A percentile compares a stretch with the other conserved stretches of the same genome.
These are phyloP conservation scores for Apantesis nais DNA, from an alignment of 2,888 invertebrate genomes.

Conservation along the genomic window DNA sequence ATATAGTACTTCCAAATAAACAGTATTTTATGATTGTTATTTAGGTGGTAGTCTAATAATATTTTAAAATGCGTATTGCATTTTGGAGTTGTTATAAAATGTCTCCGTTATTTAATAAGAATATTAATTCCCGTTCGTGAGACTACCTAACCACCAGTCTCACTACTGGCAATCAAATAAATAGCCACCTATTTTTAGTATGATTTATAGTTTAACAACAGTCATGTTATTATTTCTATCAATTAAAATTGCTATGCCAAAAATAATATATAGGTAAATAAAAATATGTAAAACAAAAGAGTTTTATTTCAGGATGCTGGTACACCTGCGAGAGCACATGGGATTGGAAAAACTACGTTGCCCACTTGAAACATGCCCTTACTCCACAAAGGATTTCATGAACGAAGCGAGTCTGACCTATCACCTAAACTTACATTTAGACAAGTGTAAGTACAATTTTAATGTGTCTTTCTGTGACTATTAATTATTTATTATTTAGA, in stretches of 20 bases:
- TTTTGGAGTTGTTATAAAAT: too few species aligned
- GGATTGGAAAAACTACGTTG: constrained; percentile 60
- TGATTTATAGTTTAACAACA: too few species aligned
- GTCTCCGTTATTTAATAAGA: too few species aligned
- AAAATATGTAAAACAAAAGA: not conserved
- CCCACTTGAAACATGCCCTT: constrained; percentile 57
- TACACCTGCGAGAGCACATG: constrained; percentile 63
- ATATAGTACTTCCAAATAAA: not conserved
- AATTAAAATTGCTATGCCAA: not conserved
- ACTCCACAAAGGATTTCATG: constrained; percentile 55
- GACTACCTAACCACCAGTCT: too few species aligned
- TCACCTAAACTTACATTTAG: constrained; percentile 66
- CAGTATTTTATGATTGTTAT: not conserved
- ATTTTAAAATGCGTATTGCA: too few species aligned
- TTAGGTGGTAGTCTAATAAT: not conserved
- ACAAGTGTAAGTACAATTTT: constrained; percentile 57
- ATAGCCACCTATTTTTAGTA: too few species aligned
- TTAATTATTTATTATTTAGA: too few species aligned
- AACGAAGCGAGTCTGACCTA: constrained; percentile 52
- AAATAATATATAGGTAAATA: not conserved
- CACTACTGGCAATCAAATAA: too few species aligned
- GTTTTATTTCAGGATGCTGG: constrained; percentile 58
- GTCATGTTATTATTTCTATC: too few species aligned
- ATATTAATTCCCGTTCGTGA: too few species aligned
- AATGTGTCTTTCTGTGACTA: too few species aligned